phyloP scores from a whole-genome alignment of 2,888 invertebrate species.

The Stictocephala bisonia region DNA sequence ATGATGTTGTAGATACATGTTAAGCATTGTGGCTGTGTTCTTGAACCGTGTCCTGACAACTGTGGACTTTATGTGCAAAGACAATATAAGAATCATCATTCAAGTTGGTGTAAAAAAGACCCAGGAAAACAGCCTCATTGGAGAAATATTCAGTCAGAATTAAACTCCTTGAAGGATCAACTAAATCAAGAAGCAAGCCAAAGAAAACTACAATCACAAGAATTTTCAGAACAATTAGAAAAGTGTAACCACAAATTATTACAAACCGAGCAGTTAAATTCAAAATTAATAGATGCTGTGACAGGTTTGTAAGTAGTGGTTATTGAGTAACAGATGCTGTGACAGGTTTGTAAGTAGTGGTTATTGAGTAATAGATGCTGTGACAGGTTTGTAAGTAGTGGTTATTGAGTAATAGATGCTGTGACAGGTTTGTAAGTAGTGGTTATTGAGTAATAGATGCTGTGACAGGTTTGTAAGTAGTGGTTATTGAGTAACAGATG shows the following conservation, averaged over 20 bases:
- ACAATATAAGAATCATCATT: slow-evolving; percentile 44
- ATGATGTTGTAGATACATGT: slow-evolving; percentile 39
- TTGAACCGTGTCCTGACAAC: slow-evolving; percentile 41
- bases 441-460: no score
- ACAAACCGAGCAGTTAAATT: slow-evolving; percentile 28
- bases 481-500: no score
- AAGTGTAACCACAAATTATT: slow-evolving; percentile 29
- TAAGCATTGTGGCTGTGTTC: slow-evolving; percentile 42
- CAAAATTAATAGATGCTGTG: slow-evolving; percentile 39
- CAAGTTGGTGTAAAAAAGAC: slow-evolving; percentile 29
- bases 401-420: no score
- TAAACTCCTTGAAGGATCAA: background rate
- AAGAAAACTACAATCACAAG: background rate
- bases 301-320: no score
- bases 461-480: no score
- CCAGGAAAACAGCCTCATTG: background rate
- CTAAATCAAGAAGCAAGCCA: slow-evolving; percentile 14
- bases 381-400: no score
- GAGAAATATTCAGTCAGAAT: no score
- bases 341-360: slow-evolving; percentile 6
- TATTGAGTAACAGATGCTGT: no score
- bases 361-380: no score
- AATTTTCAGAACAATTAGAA: slow-evolving; percentile 13
- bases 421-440: no score
- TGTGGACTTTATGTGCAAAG: slow-evolving; percentile 44